Percentiles rank a stretch among this genome's conserved stretches.
Conservation (phyloP, 2,888 invertebrate genomes). For the Parapristionchus giblindavisi region DNA sequence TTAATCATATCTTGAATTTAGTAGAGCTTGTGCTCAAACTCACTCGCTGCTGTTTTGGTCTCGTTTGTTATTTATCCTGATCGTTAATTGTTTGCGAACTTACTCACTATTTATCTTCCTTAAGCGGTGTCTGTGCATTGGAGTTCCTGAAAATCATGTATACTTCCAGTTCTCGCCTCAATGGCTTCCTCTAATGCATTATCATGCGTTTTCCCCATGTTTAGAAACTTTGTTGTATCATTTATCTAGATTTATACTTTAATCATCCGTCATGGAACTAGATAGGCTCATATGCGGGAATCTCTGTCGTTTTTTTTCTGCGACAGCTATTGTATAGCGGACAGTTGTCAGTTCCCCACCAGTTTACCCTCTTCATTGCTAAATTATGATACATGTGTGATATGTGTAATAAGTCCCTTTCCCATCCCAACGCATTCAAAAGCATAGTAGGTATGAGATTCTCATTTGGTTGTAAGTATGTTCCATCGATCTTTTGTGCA, state of each 20-base stretch:
- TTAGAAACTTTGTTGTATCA: conserved; percentile 24
- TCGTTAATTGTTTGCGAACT: conserved; percentile 1
- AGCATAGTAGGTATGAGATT: conserved; percentile 36
- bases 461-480: conserved; percentile 22
- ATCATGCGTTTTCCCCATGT: conserved; percentile 28
- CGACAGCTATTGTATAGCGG: conserved; percentile 33
- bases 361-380: conserved; percentile 12
- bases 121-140: neutral
- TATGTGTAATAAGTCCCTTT: conserved; percentile 28
- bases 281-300: conserved; percentile 23
- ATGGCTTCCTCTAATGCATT: conserved; percentile 32
- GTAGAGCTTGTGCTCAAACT: neutral
- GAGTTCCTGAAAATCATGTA: conserved; percentile 19
- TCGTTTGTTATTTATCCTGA: neutral
- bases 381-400: conserved; percentile 25
- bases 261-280: conserved; percentile 28
- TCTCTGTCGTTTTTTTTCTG: conserved; percentile 3
- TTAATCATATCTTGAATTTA: neutral
- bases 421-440: conserved; percentile 23
- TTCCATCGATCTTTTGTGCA: conserved; percentile 1
- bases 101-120: neutral
- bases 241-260: conserved; percentile 26
- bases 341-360: conserved; percentile 11
- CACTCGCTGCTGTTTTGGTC: conserved; percentile 4
- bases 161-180: conserved; percentile 14